These are phyloP conservation scores for Periophthalmodon schlosseri DNA, from an alignment of 2,113 vertebrate genomes.

Conservation along the genomic window DNA sequence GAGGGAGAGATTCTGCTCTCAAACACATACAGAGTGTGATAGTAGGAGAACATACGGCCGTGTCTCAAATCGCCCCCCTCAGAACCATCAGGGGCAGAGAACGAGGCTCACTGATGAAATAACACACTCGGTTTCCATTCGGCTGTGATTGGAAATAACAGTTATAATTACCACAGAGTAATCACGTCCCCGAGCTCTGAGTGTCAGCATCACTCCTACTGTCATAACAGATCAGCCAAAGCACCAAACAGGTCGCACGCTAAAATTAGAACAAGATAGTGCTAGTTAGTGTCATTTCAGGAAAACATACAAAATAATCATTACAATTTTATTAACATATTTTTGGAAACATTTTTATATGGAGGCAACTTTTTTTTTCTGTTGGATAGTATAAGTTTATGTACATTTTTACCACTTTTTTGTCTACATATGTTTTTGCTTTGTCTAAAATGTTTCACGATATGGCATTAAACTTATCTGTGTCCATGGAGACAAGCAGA, in stretches of 20 bases:
- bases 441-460: not conserved
- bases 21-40: conserved; percentile 51
- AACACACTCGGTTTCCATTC: conserved; percentile 66
- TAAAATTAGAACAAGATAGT: conserved; percentile 53
- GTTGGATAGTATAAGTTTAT: too few species aligned
- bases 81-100: conserved; percentile 51
- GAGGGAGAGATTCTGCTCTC: conserved; percentile 43
- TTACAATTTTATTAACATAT: too few species aligned
- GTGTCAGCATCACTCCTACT: conserved; percentile 68
- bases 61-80: conserved; percentile 56
- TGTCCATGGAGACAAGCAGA: too few species aligned
- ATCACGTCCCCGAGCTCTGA: conserved; percentile 71
- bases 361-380: not conserved
- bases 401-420: too few species aligned
- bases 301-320: conserved; percentile 32
- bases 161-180: conserved; percentile 69
- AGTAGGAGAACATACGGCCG: conserved; percentile 48
- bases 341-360: not conserved
- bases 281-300: conserved; percentile 33
- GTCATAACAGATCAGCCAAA: conserved; percentile 68
- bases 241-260: conserved; percentile 35
- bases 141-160: conserved; percentile 73
- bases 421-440: not conserved
- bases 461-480: not conserved
- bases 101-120: conserved; percentile 58